Evolutionary conservation across 1,140 invertebrate genomes (phyloP).

Genomic region (Holcopasites calliopsidis): DNA sequence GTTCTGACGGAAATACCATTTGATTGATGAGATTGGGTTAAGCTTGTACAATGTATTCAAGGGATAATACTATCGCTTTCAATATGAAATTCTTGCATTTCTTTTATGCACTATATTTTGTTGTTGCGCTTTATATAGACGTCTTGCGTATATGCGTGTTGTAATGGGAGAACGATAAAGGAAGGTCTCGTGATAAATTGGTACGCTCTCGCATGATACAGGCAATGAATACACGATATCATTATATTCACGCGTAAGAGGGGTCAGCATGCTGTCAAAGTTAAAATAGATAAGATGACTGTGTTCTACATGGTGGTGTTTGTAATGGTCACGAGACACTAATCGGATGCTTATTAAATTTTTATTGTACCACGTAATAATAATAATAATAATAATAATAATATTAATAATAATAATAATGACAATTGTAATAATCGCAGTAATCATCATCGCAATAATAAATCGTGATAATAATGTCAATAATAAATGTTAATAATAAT

Average conservation of each 20-base stretch:
- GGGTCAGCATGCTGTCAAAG: constrained; percentile 53
- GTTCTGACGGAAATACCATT: background rate
- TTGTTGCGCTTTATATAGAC: background rate
- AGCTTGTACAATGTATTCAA: no score
- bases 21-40: background rate
- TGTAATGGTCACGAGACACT: constrained; percentile 57
- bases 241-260: constrained; percentile 48
- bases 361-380: constrained; percentile 79
- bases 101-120: background rate
- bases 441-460: constrained; percentile 64
- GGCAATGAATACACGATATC: constrained; percentile 22
- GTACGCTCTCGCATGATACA: constrained; percentile 17
- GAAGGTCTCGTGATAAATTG: constrained; percentile 12
- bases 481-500: constrained; percentile 72
- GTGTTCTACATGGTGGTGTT: background rate
- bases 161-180: constrained; percentile 4
- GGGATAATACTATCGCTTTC: no score
- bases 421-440: constrained; percentile 53
- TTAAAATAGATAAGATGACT: constrained; percentile 29
- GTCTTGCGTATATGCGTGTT: background rate
- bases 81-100: no score
- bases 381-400: constrained; percentile 74
- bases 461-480: constrained; percentile 64
- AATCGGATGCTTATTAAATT: constrained; percentile 75
- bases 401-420: constrained; percentile 64